Base-by-base conservation (phyloP, 2,888 invertebrate genomes). In the Trichopria drosophilae region DNA sequence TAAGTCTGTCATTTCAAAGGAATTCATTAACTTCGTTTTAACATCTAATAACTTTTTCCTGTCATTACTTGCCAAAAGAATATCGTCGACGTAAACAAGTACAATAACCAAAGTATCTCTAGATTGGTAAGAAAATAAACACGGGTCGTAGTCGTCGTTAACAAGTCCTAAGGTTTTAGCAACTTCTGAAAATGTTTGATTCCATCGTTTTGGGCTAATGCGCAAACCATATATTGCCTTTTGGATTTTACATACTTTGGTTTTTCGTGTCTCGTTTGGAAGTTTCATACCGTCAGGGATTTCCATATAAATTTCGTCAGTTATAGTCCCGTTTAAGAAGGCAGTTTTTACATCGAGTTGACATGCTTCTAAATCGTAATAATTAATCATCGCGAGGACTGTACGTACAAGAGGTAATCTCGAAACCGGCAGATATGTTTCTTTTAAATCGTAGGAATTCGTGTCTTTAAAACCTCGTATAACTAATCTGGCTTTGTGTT, bases 261-360 rank as follows among this genome's bases (percentile, higher is more conserved):
- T 29, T 22, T 19, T 10, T 39, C 36, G 23, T 9, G 9, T 13
- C 13, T 40, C 19, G 6, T 48, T 32, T 19, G 48, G 42, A n/a
- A 46, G 41, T 13, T 48, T 43, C 32, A 48, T 46, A 32, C 22
- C 19, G 29, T 16, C 35, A 10, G n/a, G n/a, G n/a, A n/a, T n/a
- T n/a, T n/a, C n/a, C n/a, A n/a, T n/a, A n/a, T n/a, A n/a, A n/a
- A n/a, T 12, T 19, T 6, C 18, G 23, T 35, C 24, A 29, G 34
- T 16, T 19, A 34, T 10, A 5, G 28, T 20, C 29, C 48, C 16
- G 12, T 34, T 55, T 9, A 63, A 31, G 34, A 63, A 64, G 4
- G 62, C 63, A 19, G 57, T 61, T 34, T 53, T 56, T 40, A 55
- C 55, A 26, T 51, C 51, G 20, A 46, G 24, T 36, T 41, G 46